Conservation (phyloP, 2,113 vertebrate genomes). For the Pseudorasbora parva region DNA sequence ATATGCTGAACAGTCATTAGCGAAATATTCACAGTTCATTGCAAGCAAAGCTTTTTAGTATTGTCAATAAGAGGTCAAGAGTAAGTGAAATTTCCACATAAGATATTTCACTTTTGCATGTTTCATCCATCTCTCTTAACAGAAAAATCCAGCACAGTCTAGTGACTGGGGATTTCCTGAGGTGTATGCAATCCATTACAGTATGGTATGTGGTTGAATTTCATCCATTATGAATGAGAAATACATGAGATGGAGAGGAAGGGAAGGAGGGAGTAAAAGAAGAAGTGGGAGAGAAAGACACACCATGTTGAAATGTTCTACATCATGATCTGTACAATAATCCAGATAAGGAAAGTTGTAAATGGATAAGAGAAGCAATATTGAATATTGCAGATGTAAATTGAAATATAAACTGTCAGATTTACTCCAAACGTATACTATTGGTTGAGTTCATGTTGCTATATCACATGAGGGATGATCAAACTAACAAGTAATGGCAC, state of each 20-base stretch:
- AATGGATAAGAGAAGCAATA: not conserved
- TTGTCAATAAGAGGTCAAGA: not conserved
- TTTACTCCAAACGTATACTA: too few species aligned
- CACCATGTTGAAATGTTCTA: not conserved
- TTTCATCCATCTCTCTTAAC: slow-evolving; percentile 34
- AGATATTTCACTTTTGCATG: not conserved
- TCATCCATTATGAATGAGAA: slow-evolving; percentile 70
- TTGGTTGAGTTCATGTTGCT: too few species aligned
- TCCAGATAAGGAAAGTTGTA: not conserved
- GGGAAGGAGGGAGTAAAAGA: not conserved
- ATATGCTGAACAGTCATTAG: not conserved
- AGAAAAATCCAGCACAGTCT: slow-evolving; percentile 51
- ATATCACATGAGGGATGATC: too few species aligned
- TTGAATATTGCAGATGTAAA: not conserved
- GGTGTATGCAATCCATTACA: slow-evolving; percentile 72
- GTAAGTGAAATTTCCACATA: not conserved
- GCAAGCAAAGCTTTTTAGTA: not conserved
- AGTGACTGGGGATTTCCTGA: slow-evolving; percentile 70
- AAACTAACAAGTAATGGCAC: not conserved
- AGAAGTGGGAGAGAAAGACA: not conserved
- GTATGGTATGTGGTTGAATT: slow-evolving; percentile 72
- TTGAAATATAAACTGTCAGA: not conserved
- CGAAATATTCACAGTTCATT: not conserved
- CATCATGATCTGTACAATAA: not conserved
- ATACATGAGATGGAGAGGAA: slow-evolving; percentile 23